These are phyloP conservation scores for Drosophila azteca DNA, from an alignment of 1,140 invertebrate species.

Conservation along the genomic window DNA sequence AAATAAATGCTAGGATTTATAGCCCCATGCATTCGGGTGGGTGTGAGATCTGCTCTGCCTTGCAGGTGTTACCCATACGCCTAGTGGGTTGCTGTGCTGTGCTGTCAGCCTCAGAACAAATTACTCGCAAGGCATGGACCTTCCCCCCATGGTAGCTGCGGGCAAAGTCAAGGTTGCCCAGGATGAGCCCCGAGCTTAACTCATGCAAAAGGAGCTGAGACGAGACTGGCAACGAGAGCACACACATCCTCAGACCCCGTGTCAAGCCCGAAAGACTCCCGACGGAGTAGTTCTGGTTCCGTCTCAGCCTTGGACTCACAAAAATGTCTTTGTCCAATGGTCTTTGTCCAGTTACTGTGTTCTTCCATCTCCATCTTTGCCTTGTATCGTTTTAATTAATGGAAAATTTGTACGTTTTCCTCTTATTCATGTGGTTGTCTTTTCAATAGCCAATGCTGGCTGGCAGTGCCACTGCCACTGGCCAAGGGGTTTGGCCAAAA, in stretches of 20 bases:
- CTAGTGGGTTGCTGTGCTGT: constrained; percentile 41
- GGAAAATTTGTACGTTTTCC: constrained; percentile 70
- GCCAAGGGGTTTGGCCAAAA: constrained; percentile 51
- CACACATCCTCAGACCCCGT: constrained; percentile 17
- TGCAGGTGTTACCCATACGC: constrained; percentile 73
- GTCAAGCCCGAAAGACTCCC: constrained; percentile 51
- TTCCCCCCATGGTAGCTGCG: constrained; percentile 15
- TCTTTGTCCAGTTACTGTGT: constrained; percentile 34
- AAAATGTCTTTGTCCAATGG: constrained; percentile 57
- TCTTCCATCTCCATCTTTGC: constrained; percentile 33
- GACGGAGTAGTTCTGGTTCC: constrained; percentile 56
- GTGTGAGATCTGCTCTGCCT: constrained; percentile 18
- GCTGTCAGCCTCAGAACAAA: constrained; percentile 59
- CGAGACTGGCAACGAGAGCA: background rate
- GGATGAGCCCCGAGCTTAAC: constrained; percentile 35
- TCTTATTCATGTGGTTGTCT: constrained; percentile 59
- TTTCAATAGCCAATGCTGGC: constrained; percentile 39
- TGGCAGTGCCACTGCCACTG: background rate
- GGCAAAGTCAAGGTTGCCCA: constrained; percentile 70
- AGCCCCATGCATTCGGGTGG: constrained; percentile 22
- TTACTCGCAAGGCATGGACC: constrained; percentile 56
- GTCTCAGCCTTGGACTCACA: constrained; percentile 46
- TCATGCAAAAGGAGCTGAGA: constrained; percentile 35
- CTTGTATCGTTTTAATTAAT: constrained; percentile 75
- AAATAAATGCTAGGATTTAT: constrained; percentile 78